A percentile compares a stretch with the other conserved stretches of the same genome.
These are phyloP conservation scores for Anolis sagrei DNA, from an alignment of 2,113 vertebrate genomes.

Conservation along the genomic window DNA sequence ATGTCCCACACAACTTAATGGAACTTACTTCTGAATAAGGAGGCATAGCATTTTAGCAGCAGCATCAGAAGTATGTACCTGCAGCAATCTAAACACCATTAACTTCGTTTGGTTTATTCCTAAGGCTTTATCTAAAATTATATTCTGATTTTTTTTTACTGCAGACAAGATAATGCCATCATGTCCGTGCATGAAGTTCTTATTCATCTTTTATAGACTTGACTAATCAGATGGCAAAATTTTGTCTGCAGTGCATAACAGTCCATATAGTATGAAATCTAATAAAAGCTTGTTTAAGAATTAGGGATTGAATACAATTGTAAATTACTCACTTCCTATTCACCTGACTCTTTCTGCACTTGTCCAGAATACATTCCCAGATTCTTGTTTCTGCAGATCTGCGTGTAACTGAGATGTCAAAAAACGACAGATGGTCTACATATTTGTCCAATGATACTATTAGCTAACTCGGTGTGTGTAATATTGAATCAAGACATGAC, in stretches of 20 bases:
- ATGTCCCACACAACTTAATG: background rate
- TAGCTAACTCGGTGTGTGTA: conserved; percentile 71
- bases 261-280: conserved; percentile 54
- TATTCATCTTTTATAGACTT: conserved; percentile 52
- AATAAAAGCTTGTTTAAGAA: conserved; percentile 59
- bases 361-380: conserved; percentile 54
- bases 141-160: background rate
- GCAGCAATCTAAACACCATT: conserved; percentile 14
- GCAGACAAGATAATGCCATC: conserved; percentile 37
- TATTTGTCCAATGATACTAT: conserved; percentile 55
- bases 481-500: conserved; percentile 64
- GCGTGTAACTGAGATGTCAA: conserved; percentile 54
- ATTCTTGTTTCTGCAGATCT: conserved; percentile 55
- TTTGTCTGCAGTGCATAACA: conserved; percentile 61
- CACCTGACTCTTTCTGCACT: conserved; percentile 35
- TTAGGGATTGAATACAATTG: conserved; percentile 41
- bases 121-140: background rate
- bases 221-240: conserved; percentile 50
- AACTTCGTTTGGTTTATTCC: conserved; percentile 13
- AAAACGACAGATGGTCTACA: conserved; percentile 63
- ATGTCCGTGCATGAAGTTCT: conserved; percentile 35
- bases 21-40: background rate
- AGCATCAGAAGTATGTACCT: background rate
- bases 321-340: conserved; percentile 34
- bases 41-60: background rate